Evolutionary conservation across 2,113 vertebrate genomes (phyloP), one percentile per base, ranked within the genome.

Genomic region (Amphiprion ocellaris): DNA sequence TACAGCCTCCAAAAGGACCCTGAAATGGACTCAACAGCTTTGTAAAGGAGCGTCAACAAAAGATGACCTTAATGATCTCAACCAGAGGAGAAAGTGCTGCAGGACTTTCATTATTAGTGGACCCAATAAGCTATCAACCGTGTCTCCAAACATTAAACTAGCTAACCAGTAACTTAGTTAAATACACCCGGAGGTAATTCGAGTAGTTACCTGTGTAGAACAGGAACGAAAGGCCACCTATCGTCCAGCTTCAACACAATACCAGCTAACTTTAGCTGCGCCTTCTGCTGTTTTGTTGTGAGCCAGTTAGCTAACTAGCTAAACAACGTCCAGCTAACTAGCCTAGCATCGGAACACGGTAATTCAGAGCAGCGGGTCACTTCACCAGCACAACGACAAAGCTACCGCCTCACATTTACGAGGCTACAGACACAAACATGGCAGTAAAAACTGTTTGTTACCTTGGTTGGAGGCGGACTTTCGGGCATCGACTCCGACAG

Each of bases 401-500:
- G 5, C 0, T 2, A 0, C 14, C 1, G 4, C 8, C 8, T 2
- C 0, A 44, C 15, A 39, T 19, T 16, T 11, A 33, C 8, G 14
- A 19, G 1, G 7, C 1, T 2, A 11, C 0, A 12, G 16, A 12
- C 8, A 23, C 10, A 23, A 37, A 23, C 6, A 10, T 4, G 41
- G 41, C 41, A 44, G 41, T 15, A 14, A 10, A 1, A 19, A 15
- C 1, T 11, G 3, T 12, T 12, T 1, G 8, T 68, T 87, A 93
- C 90, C 89, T 74, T 63, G 3, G 54, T 30, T 26, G 53, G 58
- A 9, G 63, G 33, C 16, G 79, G 73, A 16, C 56, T 87, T 4
- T 87, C 79, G 24, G 71, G 16, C 10, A 8, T 60, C 0, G 62
- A 23, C 0, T 19, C 74, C 1, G 55, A 33, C 0, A 23, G 10